Percentiles rank a stretch among this genome's conserved stretches.
These are phyloP conservation scores for Diplogasteroides magnus DNA, from an alignment of 1,140 invertebrate species.

Conservation along the genomic window DNA sequence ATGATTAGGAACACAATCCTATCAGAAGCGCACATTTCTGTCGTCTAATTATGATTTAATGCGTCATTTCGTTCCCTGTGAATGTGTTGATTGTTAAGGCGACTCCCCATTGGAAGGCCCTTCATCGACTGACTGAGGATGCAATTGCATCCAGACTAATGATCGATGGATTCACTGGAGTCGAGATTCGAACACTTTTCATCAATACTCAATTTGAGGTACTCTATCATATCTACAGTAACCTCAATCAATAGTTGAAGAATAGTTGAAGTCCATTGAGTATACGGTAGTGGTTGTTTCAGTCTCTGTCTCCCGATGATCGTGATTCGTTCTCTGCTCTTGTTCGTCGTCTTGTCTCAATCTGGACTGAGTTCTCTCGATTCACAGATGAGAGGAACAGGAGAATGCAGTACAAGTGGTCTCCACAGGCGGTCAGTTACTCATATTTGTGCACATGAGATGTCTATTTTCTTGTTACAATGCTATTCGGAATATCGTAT, in stretches of 20 bases:
- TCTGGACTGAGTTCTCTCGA: slow-evolving; percentile 21
- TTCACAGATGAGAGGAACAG: slow-evolving; percentile 18
- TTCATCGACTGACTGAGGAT: slow-evolving; percentile 33
- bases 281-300: not conserved
- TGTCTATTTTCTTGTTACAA: not conserved
- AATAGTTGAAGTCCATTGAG: not conserved
- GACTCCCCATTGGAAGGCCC: slow-evolving; percentile 27
- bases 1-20: too few relatives aligned
- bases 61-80: too few relatives aligned
- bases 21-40: too few relatives aligned
- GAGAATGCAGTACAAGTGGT: slow-evolving; percentile 13
- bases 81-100: slow-evolving; percentile 15
- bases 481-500: not conserved
- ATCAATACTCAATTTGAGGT: slow-evolving; percentile 10
- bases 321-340: slow-evolving; percentile 12
- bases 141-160: slow-evolving; percentile 24
- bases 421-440: slow-evolving; percentile 8
- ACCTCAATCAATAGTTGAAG: too few relatives aligned
- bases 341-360: slow-evolving; percentile 11
- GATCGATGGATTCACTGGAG: not conserved
- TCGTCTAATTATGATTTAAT: too few relatives aligned
- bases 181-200: slow-evolving; percentile 4
- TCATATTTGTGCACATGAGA: not conserved
- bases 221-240: too few relatives aligned
- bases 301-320: slow-evolving; percentile 10